Conservation (phyloP, 1,140 invertebrate species). For the Melipona quadrifasciata region DNA sequence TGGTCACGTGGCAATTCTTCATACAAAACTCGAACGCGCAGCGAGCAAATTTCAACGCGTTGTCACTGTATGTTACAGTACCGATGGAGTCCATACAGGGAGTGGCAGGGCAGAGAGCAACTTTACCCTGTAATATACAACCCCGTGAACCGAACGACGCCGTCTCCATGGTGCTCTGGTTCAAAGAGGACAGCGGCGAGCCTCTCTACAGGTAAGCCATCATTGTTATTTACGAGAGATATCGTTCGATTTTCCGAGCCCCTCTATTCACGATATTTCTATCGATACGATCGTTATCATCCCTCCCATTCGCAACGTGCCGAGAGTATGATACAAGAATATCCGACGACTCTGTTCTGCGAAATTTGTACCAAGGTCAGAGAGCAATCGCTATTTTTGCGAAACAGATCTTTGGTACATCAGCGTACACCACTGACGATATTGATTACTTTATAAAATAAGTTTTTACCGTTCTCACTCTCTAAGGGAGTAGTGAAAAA, state of each 20-base stretch:
- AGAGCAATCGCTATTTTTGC: too few relatives aligned
- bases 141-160: conserved; percentile 89
- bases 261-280: background rate
- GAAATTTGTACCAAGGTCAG: too few relatives aligned
- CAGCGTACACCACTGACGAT: too few relatives aligned
- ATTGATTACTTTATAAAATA: too few relatives aligned
- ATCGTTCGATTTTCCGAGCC: background rate
- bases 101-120: conserved; percentile 88
- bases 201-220: conserved; percentile 90
- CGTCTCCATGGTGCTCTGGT: conserved; percentile 94
- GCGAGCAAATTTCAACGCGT: conserved; percentile 25
- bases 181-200: conserved; percentile 91
- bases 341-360: too few relatives aligned
- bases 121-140: conserved; percentile 91
- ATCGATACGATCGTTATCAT: background rate
- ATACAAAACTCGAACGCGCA: background rate
- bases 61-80: conserved; percentile 83
- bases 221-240: conserved; percentile 53
- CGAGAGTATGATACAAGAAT: too few relatives aligned
- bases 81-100: conserved; percentile 90
- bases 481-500: too few relatives aligned
- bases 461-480: too few relatives aligned
- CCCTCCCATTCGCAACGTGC: background rate
- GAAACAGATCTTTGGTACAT: too few relatives aligned
- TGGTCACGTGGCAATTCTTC: background rate